Evolutionary conservation across 2,113 vertebrate species (phyloP).

Genomic region (Scalopus aquaticus): DNA sequence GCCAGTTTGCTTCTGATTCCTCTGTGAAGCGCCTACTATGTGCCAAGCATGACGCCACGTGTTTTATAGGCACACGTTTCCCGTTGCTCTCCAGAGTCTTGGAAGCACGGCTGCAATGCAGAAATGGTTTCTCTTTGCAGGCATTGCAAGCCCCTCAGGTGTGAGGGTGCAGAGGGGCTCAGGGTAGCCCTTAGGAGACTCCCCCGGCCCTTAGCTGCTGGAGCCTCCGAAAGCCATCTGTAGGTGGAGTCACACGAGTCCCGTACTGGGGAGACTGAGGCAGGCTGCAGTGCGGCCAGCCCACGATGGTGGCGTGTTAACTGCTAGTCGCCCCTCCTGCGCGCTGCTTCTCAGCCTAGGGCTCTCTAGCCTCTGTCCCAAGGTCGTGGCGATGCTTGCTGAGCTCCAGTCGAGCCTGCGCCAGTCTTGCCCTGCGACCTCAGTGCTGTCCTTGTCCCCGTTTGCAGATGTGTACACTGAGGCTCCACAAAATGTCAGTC

Average conservation of each 20-base stretch:
- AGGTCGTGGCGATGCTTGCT: too few species aligned
- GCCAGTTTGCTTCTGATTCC: not conserved
- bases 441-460: not conserved
- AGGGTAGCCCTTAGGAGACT: not conserved
- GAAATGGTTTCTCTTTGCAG: not conserved
- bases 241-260: not conserved
- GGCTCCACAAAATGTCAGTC: not conserved
- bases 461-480: not conserved
- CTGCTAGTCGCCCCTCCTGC: not conserved
- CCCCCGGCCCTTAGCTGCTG: too few species aligned
- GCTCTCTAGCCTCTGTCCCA: not conserved
- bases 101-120: not conserved
- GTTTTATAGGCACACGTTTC: not conserved
- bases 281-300: fast-evolving
- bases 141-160: not conserved
- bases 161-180: not conserved
- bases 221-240: not conserved
- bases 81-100: not conserved
- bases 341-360: not conserved
- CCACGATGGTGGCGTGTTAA: not conserved
- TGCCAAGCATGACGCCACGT: not conserved
- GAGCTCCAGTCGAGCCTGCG: not conserved
- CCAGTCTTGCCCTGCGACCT: not conserved
- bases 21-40: not conserved
- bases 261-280: too few species aligned